These are phyloP conservation scores for Panurus biarmicus DNA, from an alignment of 2,113 vertebrate species.

Conservation along the genomic window DNA sequence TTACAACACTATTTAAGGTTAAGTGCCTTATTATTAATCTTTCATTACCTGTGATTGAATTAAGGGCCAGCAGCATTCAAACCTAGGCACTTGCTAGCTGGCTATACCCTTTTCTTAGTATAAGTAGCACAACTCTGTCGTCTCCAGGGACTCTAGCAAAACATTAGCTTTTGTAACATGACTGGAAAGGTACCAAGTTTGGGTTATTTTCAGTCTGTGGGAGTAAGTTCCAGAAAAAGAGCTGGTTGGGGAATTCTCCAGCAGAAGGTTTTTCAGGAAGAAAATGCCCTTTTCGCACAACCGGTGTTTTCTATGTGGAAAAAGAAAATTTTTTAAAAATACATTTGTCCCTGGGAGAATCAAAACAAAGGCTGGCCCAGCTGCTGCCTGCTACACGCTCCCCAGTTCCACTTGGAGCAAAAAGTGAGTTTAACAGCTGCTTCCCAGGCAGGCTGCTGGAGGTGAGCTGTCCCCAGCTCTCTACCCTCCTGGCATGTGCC, in stretches of 20 bases:
- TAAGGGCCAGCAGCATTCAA: not conserved
- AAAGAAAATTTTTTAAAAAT: not conserved
- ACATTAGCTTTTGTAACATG: not conserved
- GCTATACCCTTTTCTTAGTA: not conserved
- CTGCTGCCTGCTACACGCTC: not conserved
- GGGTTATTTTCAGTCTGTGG: conserved; percentile 41
- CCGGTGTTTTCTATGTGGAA: not conserved
- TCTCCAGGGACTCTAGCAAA: conserved; percentile 2
- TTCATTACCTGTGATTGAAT: conserved; percentile 1
- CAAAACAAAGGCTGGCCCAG: not conserved
- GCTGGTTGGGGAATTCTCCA: conserved; percentile 33
- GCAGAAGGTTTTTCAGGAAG: conserved; percentile 20
- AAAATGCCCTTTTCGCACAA: conserved; percentile 24
- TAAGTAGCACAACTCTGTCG: not conserved
- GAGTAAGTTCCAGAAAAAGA: conserved; percentile 30
- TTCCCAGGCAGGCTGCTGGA: not conserved
- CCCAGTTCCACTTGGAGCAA: not conserved
- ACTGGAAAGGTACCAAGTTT: conserved; percentile 37
- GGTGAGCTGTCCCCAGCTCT: not conserved
- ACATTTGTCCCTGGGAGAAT: not conserved
- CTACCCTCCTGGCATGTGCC: not conserved
- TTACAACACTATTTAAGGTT: not conserved
- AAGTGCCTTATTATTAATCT: conserved; percentile 29
- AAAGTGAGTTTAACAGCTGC: not conserved
- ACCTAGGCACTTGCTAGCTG: not conserved